A percentile compares a stretch with the other conserved stretches of the same genome.
These are phyloP conservation scores for Miopithecus talapoin DNA, from an alignment of 2,797 vertebrate species.

Conservation along the genomic window DNA sequence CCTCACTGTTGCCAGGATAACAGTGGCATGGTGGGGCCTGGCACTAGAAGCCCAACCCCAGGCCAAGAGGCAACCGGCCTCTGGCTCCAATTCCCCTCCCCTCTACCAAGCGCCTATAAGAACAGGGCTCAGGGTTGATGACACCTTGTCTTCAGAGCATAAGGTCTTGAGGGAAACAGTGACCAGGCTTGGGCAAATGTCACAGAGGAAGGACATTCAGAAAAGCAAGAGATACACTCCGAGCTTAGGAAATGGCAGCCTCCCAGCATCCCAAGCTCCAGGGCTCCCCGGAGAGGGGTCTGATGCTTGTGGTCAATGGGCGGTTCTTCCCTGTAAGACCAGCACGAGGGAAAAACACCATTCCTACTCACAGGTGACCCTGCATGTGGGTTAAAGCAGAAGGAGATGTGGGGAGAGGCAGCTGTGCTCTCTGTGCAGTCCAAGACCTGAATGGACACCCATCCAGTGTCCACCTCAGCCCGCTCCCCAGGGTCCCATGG, in stretches of 20 bases:
- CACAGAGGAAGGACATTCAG: background rate
- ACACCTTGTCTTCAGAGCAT: background rate
- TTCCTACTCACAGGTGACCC: background rate
- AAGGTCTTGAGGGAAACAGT: background rate
- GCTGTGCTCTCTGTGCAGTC: background rate
- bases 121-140: background rate
- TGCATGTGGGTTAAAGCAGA: background rate
- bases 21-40: background rate
- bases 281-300: background rate
- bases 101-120: background rate
- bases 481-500: rapidly evolving
- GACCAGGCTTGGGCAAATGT: background rate
- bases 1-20: background rate
- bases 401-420: background rate
- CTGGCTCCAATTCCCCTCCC: background rate
- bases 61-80: background rate
- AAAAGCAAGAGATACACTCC: background rate
- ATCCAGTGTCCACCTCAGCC: too few relatives aligned
- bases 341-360: background rate
- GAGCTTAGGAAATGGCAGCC: background rate
- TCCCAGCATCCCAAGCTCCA: background rate
- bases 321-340: background rate
- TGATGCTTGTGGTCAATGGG: background rate
- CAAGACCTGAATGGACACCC: background rate
- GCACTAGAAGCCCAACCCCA: background rate